Evolutionary conservation across 2,113 vertebrate species (phyloP), one percentile per base, ranked within the genome.

Genomic region (Hyperoodon ampullatus): DNA sequence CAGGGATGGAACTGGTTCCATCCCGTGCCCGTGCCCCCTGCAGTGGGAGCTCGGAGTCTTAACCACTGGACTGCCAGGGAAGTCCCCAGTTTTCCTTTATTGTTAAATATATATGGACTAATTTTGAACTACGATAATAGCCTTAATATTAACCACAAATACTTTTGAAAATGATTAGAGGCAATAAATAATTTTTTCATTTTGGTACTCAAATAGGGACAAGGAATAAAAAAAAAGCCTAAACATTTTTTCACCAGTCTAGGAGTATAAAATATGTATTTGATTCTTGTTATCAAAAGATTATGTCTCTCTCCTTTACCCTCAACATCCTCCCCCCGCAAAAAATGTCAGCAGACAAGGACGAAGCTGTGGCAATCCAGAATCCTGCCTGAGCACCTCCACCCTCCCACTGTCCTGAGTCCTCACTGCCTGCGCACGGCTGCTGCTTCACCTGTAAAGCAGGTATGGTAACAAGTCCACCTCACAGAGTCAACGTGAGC

Each of bases 351-450:
- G 71, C 42, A 47, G n/a, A 18, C 1, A 28, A 24, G 11, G 30
- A 42, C 5, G 8, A 18, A 12, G 15, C 24, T 6, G 21, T 0
- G 9, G 44, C 44, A 15, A 23, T 1, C 6, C 0, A 3, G 1
- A 11, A 0, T 4, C 2, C 26, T 1, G 4, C 72, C 50, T 3
- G 33, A 10, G 2, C 28, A 3, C 18, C 21, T 33, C 75, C 30
- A 50, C 5, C 16, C 3, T 2, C 11, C 2, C 50, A 1, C 4
- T 2, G 8, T 3, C 11, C 28, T 2, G 1, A 35, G 42, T 0
- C 0, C 0, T 5, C 26, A 2, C 39, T 3, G 5, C 50, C 11
- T 26, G 33, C 1, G 21, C 0, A 4, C n/a, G 8, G 2, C 9
- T 6, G 28, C 4, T 23, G 26, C 30, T 35, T 5, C 61, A 5